Conservation (phyloP, 2,113 vertebrate genomes). For the Verasper variegatus region DNA sequence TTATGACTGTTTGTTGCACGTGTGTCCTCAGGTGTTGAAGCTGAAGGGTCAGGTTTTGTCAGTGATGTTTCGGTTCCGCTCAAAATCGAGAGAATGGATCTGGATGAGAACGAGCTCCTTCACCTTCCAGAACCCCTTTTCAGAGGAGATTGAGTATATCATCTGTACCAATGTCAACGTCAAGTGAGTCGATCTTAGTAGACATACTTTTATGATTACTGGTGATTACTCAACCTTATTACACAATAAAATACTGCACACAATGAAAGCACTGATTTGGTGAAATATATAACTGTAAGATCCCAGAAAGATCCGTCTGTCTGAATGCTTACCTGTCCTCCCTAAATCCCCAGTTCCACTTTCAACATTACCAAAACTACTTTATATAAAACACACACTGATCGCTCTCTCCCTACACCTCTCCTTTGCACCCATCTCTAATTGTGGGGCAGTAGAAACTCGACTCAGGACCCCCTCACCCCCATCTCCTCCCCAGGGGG, state of each 20-base stretch:
- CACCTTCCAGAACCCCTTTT: constrained; percentile 99
- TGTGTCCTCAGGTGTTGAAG: constrained; percentile 89
- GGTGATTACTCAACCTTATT: constrained; percentile 22
- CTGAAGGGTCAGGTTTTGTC: constrained; percentile 97
- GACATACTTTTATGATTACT: background rate
- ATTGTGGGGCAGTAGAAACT: constrained; percentile 84
- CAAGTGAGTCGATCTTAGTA: constrained; percentile 86
- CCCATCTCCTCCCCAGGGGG: constrained; percentile 86
- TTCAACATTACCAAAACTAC: constrained; percentile 8
- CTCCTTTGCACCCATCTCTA: constrained; percentile 55
- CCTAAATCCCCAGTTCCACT: constrained; percentile 17
- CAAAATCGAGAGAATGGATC: constrained; percentile 93
- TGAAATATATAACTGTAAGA: constrained; percentile 20
- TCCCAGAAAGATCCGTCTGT: constrained; percentile 37
- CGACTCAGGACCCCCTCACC: constrained; percentile 89
- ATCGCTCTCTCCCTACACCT: constrained; percentile 59
- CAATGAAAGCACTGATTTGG: constrained; percentile 28
- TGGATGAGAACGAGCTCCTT: constrained; percentile 98
- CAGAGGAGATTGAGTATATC: constrained; percentile 98
- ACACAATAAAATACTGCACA: constrained; percentile 18
- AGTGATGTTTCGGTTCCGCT: constrained; percentile 97
- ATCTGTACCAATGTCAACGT: constrained; percentile 98
- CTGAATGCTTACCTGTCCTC: constrained; percentile 21
- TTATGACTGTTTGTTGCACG: constrained; percentile 8
- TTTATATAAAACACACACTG: constrained; percentile 41